Conservation (phyloP, 2,888 invertebrate species). For the Seladonia tumulorum region DNA sequence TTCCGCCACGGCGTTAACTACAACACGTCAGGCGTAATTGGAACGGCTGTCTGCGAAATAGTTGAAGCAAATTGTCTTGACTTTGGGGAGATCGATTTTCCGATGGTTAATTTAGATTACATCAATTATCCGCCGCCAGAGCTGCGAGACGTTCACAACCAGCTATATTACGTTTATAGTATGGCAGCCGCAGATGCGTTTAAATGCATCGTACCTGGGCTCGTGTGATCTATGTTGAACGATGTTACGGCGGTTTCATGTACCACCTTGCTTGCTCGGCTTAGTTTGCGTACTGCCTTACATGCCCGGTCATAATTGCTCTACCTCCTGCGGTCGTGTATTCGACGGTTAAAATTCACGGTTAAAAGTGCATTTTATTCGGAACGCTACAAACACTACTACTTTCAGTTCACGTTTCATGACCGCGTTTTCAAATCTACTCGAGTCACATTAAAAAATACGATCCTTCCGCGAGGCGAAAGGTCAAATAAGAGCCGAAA, state of each 20-base stretch:
- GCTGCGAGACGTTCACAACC: not conserved
- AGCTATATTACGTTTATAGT: not conserved
- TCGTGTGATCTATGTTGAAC: slow-evolving; percentile 3
- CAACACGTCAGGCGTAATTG: slow-evolving; percentile 38
- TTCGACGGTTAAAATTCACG: not conserved
- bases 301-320: slow-evolving; percentile 16
- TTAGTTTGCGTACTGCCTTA: slow-evolving; percentile 8
- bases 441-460: not conserved
- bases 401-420: not conserved
- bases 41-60: slow-evolving; percentile 1
- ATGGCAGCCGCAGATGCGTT: slow-evolving; percentile 7
- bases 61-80: slow-evolving; percentile 16
- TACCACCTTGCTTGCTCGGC: not conserved
- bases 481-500: not conserved
- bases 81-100: slow-evolving; percentile 29
- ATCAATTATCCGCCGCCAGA: slow-evolving; percentile 23
- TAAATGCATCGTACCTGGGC: not conserved
- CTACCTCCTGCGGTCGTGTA: not conserved
- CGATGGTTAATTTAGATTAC: slow-evolving; percentile 43
- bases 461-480: not conserved
- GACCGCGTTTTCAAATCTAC: not conserved
- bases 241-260: slow-evolving; percentile 9
- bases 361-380: too few species aligned
- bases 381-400: too few species aligned
- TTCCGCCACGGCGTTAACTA: not conserved